Conservation (phyloP, 64 coral and sea anemone genomes). For the Stichodactyla mertensii region DNA sequence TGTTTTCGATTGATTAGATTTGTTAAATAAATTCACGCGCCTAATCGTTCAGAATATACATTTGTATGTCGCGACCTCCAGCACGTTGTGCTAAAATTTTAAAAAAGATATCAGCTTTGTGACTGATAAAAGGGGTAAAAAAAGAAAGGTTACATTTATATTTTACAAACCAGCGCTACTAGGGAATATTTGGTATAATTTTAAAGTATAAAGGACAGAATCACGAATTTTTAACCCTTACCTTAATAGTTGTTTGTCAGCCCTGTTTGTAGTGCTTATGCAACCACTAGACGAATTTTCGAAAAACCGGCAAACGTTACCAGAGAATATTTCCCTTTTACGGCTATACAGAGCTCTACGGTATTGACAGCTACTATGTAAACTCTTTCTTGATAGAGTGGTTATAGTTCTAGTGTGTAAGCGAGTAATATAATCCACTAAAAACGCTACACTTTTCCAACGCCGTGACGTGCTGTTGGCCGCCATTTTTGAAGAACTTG, state of each 20-base stretch:
- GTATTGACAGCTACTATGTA: not conserved
- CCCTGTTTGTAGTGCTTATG: not conserved
- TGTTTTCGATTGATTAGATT: no score
- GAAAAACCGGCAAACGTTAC: not conserved
- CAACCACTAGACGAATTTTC: constrained; percentile 9
- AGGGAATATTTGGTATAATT: not conserved
- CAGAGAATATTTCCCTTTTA: not conserved
- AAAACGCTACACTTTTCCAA: not conserved
- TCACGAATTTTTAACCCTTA: not conserved
- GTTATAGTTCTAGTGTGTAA: not conserved
- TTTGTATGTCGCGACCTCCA: no score
- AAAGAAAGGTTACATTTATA: no score
- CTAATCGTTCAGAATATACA: no score
- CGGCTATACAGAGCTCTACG: not conserved
- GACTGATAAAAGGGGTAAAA: no score
- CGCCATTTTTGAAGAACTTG: not conserved
- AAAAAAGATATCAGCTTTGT: no score
- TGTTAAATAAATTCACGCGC: no score
- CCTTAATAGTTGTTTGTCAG: not conserved
- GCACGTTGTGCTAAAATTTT: no score
- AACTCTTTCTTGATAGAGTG: not conserved
- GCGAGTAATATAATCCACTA: not conserved
- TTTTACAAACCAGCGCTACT: no score
- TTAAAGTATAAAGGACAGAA: not conserved
- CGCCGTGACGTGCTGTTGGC: not conserved